A percentile compares a stretch with the other conserved stretches of the same genome.
Conservation (phyloP, 2,113 vertebrate genomes). For the Paramisgurnus dabryanus region DNA sequence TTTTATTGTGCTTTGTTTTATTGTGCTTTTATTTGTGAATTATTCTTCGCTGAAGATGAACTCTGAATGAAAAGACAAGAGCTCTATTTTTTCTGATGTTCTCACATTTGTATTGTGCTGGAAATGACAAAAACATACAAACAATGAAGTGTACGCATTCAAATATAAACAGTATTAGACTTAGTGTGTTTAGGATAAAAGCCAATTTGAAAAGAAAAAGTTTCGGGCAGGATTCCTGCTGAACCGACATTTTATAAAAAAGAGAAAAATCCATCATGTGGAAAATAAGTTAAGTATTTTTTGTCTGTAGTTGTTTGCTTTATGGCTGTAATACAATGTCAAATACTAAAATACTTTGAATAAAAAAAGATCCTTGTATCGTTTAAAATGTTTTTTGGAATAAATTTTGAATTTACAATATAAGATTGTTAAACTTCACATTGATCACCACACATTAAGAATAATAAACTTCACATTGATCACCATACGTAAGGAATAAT, state of each 20-base stretch:
- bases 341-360: conserved; percentile 59
- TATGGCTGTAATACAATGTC: conserved; percentile 62
- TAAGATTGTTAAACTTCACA: too few species aligned
- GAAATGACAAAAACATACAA: conserved; percentile 3
- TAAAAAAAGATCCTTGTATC: conserved; percentile 51
- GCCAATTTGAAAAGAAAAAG: conserved; percentile 34
- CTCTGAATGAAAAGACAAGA: conserved; percentile 59
- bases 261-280: conserved; percentile 42
- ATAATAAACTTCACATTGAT: too few species aligned
- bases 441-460: too few species aligned
- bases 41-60: conserved; percentile 72
- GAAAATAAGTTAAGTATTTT: conserved; percentile 51
- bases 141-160: conserved; percentile 23
- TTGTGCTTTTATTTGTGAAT: conserved; percentile 74
- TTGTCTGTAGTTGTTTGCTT: conserved; percentile 64
- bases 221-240: conserved; percentile 30
- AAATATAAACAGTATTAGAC: conserved; percentile 62
- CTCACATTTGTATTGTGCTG: conserved; percentile 65
- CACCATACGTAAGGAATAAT: too few species aligned
- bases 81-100: conserved; percentile 71
- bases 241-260: conserved; percentile 26
- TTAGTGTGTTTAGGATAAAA: conserved; percentile 37
- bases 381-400: too few species aligned
- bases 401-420: too few species aligned
- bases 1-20: conserved; percentile 57